These are phyloP conservation scores for Torymus tubicola DNA, from an alignment of 2,888 invertebrate species.

Conservation along the genomic window DNA sequence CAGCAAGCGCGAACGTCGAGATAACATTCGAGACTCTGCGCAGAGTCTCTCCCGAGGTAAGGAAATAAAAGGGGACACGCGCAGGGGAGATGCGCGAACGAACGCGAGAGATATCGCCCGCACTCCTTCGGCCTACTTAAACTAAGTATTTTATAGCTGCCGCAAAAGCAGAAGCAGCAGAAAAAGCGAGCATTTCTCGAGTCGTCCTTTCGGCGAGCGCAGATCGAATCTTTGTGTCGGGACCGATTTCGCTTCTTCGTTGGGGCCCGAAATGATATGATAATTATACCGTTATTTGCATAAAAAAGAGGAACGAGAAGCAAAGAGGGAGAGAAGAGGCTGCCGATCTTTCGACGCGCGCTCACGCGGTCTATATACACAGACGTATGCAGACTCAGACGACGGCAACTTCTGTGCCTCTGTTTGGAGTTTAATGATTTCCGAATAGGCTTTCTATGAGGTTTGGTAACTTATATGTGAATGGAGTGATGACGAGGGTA, in stretches of 20 bases:
- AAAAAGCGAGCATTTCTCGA: slow-evolving; percentile 3
- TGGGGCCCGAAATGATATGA: slow-evolving; percentile 49
- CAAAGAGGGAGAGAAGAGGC: neutral
- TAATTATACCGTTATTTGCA: slow-evolving; percentile 59
- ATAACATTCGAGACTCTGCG: neutral
- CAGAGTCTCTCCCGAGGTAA: neutral
- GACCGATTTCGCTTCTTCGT: slow-evolving; percentile 40
- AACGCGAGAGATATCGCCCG: slow-evolving; percentile 12
- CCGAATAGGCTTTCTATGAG: slow-evolving; percentile 28
- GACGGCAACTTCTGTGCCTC: neutral
- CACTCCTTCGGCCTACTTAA: slow-evolving; percentile 39
- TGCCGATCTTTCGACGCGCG: neutral
- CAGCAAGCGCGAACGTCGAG: neutral
- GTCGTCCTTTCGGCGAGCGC: neutral
- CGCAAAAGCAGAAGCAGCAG: slow-evolving; percentile 9
- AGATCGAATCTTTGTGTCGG: slow-evolving; percentile 54
- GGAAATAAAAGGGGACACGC: neutral
- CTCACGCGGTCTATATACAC: neutral
- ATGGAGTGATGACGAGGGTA: slow-evolving; percentile 43
- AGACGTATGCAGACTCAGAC: too few relatives aligned
- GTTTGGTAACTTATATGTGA: slow-evolving; percentile 47
- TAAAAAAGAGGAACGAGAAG: slow-evolving; percentile 40
- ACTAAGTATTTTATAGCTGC: slow-evolving; percentile 54
- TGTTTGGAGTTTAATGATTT: slow-evolving; percentile 44
- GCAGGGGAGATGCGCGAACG: neutral